A percentile compares a stretch with the other conserved stretches of the same genome.
These are phyloP conservation scores for Ctenochaetus hawaiiensis DNA, from an alignment of 2,797 vertebrate species.

Conservation along the genomic window DNA sequence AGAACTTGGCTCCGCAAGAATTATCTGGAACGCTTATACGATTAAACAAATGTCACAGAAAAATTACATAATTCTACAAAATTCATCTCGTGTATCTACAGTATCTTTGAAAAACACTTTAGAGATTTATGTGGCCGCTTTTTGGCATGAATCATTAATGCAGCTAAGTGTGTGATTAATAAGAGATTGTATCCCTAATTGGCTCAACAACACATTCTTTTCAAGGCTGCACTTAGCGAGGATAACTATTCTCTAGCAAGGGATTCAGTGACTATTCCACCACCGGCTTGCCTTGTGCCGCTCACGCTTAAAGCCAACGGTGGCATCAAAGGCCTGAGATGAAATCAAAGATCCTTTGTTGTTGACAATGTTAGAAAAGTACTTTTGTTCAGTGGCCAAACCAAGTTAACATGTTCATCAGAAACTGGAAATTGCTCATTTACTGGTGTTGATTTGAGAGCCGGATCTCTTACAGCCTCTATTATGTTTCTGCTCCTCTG, in stretches of 20 bases:
- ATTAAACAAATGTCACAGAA: conserved; percentile 55
- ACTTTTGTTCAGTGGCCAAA: conserved; percentile 54
- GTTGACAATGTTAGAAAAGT: conserved; percentile 48
- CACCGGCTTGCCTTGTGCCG: conserved; percentile 32
- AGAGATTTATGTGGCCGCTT: conserved; percentile 60
- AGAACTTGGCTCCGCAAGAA: conserved; percentile 30
- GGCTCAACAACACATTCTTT: conserved; percentile 72
- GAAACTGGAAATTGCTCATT: conserved; percentile 50
- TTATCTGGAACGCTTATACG: conserved; percentile 49
- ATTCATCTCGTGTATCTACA: conserved; percentile 54
- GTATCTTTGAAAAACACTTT: conserved; percentile 56
- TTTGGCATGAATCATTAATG: conserved; percentile 79
- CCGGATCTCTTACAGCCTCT: conserved; percentile 47
- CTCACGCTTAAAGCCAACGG: conserved; percentile 33
- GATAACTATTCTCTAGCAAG: conserved; percentile 56
- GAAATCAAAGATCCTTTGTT: conserved; percentile 62
- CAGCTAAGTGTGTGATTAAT: conserved; percentile 79
- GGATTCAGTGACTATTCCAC: conserved; percentile 43
- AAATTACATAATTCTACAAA: conserved; percentile 44
- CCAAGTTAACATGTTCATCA: conserved; percentile 35
- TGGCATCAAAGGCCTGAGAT: conserved; percentile 54
- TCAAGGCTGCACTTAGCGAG: conserved; percentile 62
- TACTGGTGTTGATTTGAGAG: conserved; percentile 61
- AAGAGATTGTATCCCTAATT: conserved; percentile 78
- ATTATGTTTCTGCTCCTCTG: conserved; percentile 47